Percentiles rank a stretch among this genome's conserved stretches.
These are phyloP conservation scores for Uloborus plumipes DNA, from an alignment of 2,888 invertebrate species.

Conservation along the genomic window DNA sequence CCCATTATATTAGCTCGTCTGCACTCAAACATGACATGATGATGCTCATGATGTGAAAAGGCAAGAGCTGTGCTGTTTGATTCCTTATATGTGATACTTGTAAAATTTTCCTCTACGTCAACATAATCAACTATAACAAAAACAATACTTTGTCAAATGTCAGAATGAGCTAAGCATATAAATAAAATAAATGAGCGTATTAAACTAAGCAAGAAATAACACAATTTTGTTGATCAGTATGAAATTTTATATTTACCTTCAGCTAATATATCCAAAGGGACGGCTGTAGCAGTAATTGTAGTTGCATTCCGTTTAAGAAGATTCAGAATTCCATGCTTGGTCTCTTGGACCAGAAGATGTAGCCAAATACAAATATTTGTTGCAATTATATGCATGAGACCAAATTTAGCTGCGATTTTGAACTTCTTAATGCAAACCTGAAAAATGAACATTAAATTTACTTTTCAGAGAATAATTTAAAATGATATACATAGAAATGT, in stretches of 20 bases:
- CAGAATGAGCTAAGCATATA: neutral
- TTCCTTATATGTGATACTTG: neutral
- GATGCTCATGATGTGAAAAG: slow-evolving; percentile 12
- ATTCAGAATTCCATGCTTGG: slow-evolving; percentile 92
- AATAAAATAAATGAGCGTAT: neutral
- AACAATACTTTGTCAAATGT: neutral
- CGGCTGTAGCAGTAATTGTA: slow-evolving; percentile 16
- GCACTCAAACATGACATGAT: slow-evolving; percentile 73
- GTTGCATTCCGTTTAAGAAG: slow-evolving; percentile 73
- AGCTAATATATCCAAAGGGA: slow-evolving; percentile 12
- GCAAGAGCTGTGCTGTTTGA: neutral
- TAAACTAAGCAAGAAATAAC: too few relatives aligned
- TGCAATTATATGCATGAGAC: slow-evolving; percentile 98
- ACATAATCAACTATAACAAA: neutral
- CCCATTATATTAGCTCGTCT: slow-evolving; percentile 90
- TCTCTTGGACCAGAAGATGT: slow-evolving; percentile 92
- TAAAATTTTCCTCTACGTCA: neutral
- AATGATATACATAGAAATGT: too few relatives aligned
- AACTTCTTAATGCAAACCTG: slow-evolving; percentile 81
- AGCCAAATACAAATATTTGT: slow-evolving; percentile 98
- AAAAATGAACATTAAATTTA: slow-evolving; percentile 69
- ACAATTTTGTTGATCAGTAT: too few relatives aligned
- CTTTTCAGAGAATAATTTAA: too few relatives aligned
- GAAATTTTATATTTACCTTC: slow-evolving; percentile 13
- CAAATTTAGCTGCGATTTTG: slow-evolving; percentile 84